Evolutionary conservation across 1,140 invertebrate species (phyloP).

Genomic region (Drosophila sp.): DNA sequence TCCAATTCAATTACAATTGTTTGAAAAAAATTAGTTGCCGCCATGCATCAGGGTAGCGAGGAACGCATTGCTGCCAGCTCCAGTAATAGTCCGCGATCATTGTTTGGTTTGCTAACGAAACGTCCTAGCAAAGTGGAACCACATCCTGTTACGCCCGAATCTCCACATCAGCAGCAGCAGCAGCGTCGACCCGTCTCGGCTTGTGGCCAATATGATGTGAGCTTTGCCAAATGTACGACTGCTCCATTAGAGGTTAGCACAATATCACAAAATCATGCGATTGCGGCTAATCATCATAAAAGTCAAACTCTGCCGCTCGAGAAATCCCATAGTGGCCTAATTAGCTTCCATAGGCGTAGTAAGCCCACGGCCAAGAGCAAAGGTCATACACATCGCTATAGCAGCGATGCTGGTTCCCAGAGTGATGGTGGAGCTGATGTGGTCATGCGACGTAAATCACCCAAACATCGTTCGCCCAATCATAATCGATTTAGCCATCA

Average conservation of each 20-base stretch:
- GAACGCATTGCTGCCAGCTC: constrained; percentile 69
- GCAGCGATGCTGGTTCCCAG: constrained; percentile 66
- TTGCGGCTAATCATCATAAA: constrained; percentile 46
- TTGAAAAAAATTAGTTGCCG: not conserved
- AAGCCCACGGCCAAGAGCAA: constrained; percentile 64
- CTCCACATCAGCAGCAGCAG: constrained; percentile 43
- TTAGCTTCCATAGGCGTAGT: constrained; percentile 67
- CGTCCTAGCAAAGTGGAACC: constrained; percentile 69
- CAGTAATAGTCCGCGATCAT: constrained; percentile 58
- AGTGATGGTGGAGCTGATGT: constrained; percentile 70
- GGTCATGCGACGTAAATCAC: constrained; percentile 69
- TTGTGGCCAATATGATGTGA: constrained; percentile 67
- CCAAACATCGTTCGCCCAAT: constrained; percentile 74
- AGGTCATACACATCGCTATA: constrained; percentile 65
- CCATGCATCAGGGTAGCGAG: constrained; percentile 70
- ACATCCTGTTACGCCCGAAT: constrained; percentile 66
- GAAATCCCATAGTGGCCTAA: constrained; percentile 72
- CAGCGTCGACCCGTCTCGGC: constrained; percentile 58
- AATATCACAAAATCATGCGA: constrained; percentile 29
- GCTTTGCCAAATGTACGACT: constrained; percentile 58
- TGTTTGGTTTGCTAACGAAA: constrained; percentile 72
- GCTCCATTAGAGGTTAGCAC: constrained; percentile 1
- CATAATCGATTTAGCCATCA: constrained; percentile 81
- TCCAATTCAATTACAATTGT: constrained; percentile 9
- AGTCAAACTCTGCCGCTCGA: constrained; percentile 75